phyloP scores from a whole-genome alignment of 2,888 invertebrate species.

The Pachymerium ferrugineum region DNA sequence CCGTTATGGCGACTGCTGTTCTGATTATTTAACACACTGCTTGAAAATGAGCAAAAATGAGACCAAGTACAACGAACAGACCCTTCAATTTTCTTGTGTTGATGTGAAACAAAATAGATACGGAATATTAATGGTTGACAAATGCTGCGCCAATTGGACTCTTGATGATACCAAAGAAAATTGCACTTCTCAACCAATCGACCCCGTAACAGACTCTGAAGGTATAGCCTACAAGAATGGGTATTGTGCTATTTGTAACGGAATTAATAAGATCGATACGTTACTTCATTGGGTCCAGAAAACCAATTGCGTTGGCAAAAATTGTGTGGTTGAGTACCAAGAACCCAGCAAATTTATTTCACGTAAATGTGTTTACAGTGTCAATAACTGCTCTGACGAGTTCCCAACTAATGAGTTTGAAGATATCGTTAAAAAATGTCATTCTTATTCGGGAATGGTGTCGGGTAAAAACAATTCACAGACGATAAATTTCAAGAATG shows the following conservation, averaged over 20 bases:
- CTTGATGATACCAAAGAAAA: background rate
- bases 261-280: background rate
- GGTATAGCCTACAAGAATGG: background rate
- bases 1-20: conserved; percentile 31
- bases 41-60: background rate
- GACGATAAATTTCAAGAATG: background rate
- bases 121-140: background rate
- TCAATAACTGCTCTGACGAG: background rate
- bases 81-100: background rate
- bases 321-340: background rate
- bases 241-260: background rate
- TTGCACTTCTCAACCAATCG: background rate
- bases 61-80: background rate
- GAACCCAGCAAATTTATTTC: background rate
- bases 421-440: background rate
- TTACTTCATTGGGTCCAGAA: background rate
- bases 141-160: background rate
- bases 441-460: background rate
- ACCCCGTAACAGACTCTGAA: background rate
- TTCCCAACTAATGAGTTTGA: background rate
- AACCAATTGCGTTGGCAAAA: background rate
- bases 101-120: background rate
- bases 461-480: background rate
- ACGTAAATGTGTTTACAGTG: background rate
- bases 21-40: background rate